Evolutionary conservation across 2,113 vertebrate species (phyloP).

Genomic region (Dasypus novemcinctus): DNA sequence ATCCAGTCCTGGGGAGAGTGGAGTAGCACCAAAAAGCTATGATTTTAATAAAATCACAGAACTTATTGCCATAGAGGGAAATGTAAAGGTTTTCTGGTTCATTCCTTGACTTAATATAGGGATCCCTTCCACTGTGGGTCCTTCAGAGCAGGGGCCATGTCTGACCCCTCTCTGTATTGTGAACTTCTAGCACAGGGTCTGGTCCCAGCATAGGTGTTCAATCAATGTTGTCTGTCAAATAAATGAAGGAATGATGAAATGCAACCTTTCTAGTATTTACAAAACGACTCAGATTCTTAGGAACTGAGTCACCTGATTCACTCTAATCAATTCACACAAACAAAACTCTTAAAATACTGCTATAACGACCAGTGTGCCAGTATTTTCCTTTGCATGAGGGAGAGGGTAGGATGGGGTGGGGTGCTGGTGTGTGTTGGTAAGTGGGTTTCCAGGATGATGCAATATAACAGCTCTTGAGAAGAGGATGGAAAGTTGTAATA

Average conservation of each 20-base stretch:
- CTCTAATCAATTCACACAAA: neutral
- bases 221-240: neutral
- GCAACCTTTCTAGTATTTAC: neutral
- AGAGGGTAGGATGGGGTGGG: accelerated
- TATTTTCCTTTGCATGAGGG: neutral
- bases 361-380: neutral
- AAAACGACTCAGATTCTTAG: neutral
- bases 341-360: neutral
- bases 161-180: neutral
- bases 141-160: too few species aligned
- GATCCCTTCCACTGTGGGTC: neutral
- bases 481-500: neutral
- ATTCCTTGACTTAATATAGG: neutral
- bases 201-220: neutral
- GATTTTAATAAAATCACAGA: neutral
- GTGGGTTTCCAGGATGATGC: neutral
- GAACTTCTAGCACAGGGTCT: neutral
- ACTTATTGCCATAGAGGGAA: neutral
- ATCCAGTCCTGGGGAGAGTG: neutral
- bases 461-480: neutral
- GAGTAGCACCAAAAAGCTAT: neutral
- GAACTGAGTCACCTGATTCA: neutral
- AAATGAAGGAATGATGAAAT: neutral
- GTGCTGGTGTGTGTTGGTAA: too few species aligned
- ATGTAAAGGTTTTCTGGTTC: neutral